Conservation (phyloP, 2,797 vertebrate species). For the Squalus acanthias region DNA sequence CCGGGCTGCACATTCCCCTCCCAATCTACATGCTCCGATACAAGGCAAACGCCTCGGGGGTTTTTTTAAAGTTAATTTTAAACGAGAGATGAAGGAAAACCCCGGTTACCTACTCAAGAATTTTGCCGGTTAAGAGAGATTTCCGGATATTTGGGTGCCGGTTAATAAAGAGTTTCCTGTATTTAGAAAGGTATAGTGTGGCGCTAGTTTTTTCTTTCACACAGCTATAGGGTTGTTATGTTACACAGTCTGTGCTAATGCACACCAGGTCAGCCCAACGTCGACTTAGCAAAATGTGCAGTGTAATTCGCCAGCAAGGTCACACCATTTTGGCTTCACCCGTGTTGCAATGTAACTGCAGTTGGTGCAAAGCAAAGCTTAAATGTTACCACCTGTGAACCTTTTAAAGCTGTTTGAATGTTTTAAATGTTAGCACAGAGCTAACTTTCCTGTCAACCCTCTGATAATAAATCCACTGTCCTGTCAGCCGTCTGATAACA, state of each 20-base stretch:
- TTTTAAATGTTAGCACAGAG: background rate
- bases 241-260: background rate
- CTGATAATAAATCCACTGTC: constrained; percentile 13
- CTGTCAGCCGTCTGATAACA: background rate
- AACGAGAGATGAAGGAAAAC: too few species aligned
- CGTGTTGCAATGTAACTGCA: background rate
- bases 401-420: background rate
- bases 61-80: too few species aligned
- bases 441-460: background rate
- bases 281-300: background rate
- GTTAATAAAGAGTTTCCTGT: too few species aligned
- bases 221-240: background rate
- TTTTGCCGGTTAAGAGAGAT: too few species aligned
- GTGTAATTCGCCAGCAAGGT: background rate
- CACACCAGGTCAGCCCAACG: background rate
- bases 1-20: too few species aligned
- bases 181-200: background rate
- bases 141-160: too few species aligned
- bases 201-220: background rate
- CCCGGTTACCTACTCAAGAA: too few species aligned
- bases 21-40: too few species aligned
- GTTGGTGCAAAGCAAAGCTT: background rate
- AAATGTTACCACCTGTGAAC: background rate
- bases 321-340: background rate
- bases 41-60: too few species aligned